These are phyloP conservation scores for Lasioglossum malachurum DNA, from an alignment of 2,888 invertebrate genomes.

Conservation along the genomic window DNA sequence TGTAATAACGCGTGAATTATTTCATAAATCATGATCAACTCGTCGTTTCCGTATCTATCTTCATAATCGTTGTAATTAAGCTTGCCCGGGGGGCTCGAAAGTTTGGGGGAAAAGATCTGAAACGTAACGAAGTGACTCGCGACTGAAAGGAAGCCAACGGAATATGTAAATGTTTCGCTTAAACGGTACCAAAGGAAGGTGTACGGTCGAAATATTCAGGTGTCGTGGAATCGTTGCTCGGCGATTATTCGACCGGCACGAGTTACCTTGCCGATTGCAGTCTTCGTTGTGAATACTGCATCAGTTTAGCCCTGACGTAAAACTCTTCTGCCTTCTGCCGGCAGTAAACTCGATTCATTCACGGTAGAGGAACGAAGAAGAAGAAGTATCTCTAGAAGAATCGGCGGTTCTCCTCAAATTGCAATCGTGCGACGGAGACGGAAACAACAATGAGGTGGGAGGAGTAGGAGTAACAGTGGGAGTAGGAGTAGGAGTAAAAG, in stretches of 20 bases:
- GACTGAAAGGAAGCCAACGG: not conserved
- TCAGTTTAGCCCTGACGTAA: constrained; percentile 50
- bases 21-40: not conserved
- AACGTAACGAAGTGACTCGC: not conserved
- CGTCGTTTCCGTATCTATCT: not conserved
- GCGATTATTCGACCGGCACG: constrained; percentile 33
- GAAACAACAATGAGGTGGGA: constrained; percentile 42
- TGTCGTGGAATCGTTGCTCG: constrained; percentile 30
- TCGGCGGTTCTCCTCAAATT: constrained; percentile 54
- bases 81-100: not conserved
- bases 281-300: constrained; percentile 56
- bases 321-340: constrained; percentile 49
- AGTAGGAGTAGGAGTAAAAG: not conserved
- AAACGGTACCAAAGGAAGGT: not conserved
- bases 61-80: not conserved
- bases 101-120: not conserved
- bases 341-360: constrained; percentile 45
- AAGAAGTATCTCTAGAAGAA: not conserved
- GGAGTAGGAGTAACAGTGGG: not conserved
- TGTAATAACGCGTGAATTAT: too few relatives aligned
- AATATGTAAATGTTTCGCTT: constrained; percentile 10
- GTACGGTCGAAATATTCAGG: constrained; percentile 14
- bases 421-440: constrained; percentile 61
- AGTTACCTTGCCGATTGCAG: constrained; percentile 27
- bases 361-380: not conserved